Evolutionary conservation across 2,888 invertebrate genomes (phyloP).

Genomic region (Pollenia griseotomentosa): DNA sequence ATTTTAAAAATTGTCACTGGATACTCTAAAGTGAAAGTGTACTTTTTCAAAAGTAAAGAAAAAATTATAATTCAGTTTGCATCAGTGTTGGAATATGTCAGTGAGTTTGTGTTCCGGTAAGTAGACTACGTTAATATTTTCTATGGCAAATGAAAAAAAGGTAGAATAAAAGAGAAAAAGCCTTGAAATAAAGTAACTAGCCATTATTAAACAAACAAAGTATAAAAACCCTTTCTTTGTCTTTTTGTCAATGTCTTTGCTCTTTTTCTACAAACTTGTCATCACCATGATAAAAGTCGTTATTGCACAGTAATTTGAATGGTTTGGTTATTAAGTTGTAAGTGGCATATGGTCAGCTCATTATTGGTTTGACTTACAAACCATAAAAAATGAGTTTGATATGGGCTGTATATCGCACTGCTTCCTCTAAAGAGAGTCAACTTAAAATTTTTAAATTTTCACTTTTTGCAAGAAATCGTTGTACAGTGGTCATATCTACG

Average conservation of each 20-base stretch:
- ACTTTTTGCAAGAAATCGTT: too few relatives aligned
- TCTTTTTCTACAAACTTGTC: background rate
- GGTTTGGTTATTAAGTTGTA: constrained; percentile 18
- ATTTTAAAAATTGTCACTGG: too few relatives aligned
- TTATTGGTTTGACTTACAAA: too few relatives aligned
- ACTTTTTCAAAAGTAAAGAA: background rate
- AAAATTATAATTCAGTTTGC: background rate
- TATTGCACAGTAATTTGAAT: constrained; percentile 43
- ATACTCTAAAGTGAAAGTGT: too few relatives aligned
- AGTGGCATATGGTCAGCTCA: background rate
- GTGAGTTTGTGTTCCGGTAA: constrained; percentile 35
- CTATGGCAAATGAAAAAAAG: constrained; percentile 46
- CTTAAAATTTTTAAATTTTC: too few relatives aligned
- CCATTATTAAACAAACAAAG: constrained; percentile 59
- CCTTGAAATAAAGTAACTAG: constrained; percentile 66
- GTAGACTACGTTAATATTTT: constrained; percentile 57
- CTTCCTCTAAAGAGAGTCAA: too few relatives aligned
- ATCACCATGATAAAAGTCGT: background rate
- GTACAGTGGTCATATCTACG: too few relatives aligned
- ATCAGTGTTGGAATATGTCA: background rate
- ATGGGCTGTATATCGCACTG: too few relatives aligned
- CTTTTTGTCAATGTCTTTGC: background rate
- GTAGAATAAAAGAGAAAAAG: constrained; percentile 14
- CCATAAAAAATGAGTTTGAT: too few relatives aligned
- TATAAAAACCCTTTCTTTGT: constrained; percentile 34